Base-by-base conservation (phyloP, 2,113 vertebrate genomes). In the Agapornis roseicollis region DNA sequence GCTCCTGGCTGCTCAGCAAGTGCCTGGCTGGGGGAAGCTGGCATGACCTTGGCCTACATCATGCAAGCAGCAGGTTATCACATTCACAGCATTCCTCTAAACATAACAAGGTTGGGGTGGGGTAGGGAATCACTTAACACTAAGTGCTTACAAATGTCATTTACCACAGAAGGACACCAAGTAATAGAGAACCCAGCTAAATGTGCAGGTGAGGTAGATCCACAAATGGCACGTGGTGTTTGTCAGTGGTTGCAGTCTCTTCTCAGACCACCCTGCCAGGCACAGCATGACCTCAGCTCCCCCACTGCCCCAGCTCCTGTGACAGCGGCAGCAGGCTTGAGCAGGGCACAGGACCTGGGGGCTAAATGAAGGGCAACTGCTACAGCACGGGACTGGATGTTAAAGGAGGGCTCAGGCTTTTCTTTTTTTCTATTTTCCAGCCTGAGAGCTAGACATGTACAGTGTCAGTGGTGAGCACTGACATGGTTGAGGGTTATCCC, bases 151-250 rank as follows among this genome's bases (percentile, higher is more conserved):
- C 1, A 25, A 55, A 49, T 41, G 13, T 19, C 13, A 11, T 24
- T 53, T 63, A 29, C 69, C 44, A 66, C 33, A 37, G 71, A 74
- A 69, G 42, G 39, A 74, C 64, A 44, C 22, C 47, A 64, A 72
- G 29, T 39, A 79, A 71, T 52, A 35, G 49, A 81, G 63, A 56
- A 55, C 35, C 33, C 3, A 1, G 83, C 58, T 69, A 80, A 52
- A 88, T 12, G 52, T 12, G 61, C 70, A 73, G 84, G 58, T 94
- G 95, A 96, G 95, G 95, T 88, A 96, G 89, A 76, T 85, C 71
- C n/a, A 41, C 53, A 90, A 90, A 85, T 65, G 63, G 88, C 79
- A 90, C 4, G 0, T 52, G 61, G 56, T 4, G 4, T 85, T 55
- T 71, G 39, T 89, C 78, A 33, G 25, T 35, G 29, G 27, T 5